phyloP scores from a whole-genome alignment of 1,140 invertebrate genomes.

The Drosophila paulistorum region DNA sequence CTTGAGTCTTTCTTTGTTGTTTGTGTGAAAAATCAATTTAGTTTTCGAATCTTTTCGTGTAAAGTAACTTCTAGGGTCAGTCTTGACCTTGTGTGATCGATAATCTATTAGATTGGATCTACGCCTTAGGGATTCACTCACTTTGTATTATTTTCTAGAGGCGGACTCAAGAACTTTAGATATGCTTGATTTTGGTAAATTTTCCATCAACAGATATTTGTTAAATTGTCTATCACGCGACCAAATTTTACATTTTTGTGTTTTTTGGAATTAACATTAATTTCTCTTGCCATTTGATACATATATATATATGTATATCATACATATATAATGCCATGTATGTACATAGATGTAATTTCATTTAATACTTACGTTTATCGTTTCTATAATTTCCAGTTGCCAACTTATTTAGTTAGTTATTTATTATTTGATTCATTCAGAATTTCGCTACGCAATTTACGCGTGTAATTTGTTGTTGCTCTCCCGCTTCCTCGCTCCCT shows the following conservation, averaged over 20 bases:
- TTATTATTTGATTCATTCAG: slow-evolving; percentile 61
- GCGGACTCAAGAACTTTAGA: not conserved
- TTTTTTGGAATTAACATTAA: slow-evolving; percentile 1
- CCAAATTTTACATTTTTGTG: not conserved
- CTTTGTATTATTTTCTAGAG: too few relatives aligned
- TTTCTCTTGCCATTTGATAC: not conserved
- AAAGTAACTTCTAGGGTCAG: too few relatives aligned
- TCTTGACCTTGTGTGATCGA: too few relatives aligned
- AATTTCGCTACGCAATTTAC: slow-evolving; percentile 77
- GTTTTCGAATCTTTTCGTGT: too few relatives aligned
- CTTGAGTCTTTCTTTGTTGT: too few relatives aligned
- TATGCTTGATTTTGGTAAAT: not conserved
- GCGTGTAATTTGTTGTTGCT: slow-evolving; percentile 66
- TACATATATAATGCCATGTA: too few relatives aligned
- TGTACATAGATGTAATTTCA: slow-evolving; percentile 7
- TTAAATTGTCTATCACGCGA: slow-evolving; percentile 10
- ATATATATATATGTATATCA: not conserved
- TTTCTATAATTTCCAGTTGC: slow-evolving; percentile 31
- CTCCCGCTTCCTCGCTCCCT: slow-evolving; percentile 11
- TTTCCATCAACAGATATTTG: not conserved
- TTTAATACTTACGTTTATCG: slow-evolving; percentile 71
- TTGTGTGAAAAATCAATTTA: too few relatives aligned
- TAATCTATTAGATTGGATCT: too few relatives aligned
- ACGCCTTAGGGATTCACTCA: too few relatives aligned
- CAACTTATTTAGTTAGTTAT: slow-evolving; percentile 33